Conservation (phyloP, 2,888 invertebrate genomes). For the Biston betularia region DNA sequence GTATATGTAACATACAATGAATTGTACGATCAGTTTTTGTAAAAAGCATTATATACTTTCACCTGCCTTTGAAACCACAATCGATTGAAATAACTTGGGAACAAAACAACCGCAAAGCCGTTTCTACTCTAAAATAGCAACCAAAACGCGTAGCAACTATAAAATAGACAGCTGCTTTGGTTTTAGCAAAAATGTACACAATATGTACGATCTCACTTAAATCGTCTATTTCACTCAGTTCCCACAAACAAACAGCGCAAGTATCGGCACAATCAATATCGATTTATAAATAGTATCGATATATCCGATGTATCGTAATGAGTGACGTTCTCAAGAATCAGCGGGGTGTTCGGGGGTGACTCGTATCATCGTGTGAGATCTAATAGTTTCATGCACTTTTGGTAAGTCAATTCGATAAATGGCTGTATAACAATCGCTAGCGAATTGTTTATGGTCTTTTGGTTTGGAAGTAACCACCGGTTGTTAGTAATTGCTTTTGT, state of each 20-base stretch:
- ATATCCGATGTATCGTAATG: conserved; percentile 52
- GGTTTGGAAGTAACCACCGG: conserved; percentile 49
- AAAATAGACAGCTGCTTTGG: conserved; percentile 46
- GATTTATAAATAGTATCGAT: conserved; percentile 67
- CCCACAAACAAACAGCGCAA: conserved; percentile 76
- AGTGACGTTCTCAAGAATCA: conserved; percentile 77
- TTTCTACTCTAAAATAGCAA: conserved; percentile 2
- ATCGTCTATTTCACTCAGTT: conserved; percentile 57
- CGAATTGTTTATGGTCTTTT: conserved; percentile 62
- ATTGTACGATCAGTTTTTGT: too few relatives aligned
- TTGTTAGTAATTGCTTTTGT: conserved; percentile 52
- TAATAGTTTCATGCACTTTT: conserved; percentile 55
- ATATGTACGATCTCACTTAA: conserved; percentile 48
- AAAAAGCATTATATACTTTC: neutral
- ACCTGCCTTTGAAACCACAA: conserved; percentile 14
- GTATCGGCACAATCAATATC: conserved; percentile 68
- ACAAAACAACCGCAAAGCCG: conserved; percentile 1
- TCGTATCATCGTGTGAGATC: conserved; percentile 82
- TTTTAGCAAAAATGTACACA: conserved; percentile 51
- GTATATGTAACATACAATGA: too few relatives aligned
- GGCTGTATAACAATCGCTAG: conserved; percentile 46
- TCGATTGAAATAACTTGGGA: neutral
- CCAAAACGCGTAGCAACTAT: neutral
- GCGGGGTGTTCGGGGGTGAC: conserved; percentile 71
- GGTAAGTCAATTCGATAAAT: conserved; percentile 62